A percentile compares a stretch with the other conserved stretches of the same genome.
Conservation (phyloP, 2,888 invertebrate genomes). For the Malthinus flaveolus region DNA sequence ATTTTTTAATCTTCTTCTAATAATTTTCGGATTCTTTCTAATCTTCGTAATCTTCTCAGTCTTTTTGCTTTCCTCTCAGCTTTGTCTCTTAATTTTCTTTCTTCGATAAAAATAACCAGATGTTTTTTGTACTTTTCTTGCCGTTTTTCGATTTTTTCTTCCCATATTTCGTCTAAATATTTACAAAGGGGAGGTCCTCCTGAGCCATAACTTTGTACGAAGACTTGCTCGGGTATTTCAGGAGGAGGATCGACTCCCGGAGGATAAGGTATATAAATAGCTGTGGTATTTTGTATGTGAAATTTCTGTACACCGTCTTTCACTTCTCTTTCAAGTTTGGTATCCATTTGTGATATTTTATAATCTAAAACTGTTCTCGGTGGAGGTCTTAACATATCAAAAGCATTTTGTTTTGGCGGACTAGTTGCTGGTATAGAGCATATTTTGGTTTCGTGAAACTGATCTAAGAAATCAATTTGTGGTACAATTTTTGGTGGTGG, state of each 20-base stretch:
- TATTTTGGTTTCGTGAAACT: neutral
- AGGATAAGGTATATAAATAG: constrained; percentile 40
- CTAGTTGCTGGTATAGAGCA: no score
- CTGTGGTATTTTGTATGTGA: constrained; percentile 38
- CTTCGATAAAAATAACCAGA: neutral
- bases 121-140: constrained; percentile 20
- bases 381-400: constrained; percentile 34
- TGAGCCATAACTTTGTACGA: no score
- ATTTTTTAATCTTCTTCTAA: no score
- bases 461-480: neutral
- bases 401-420: constrained; percentile 26
- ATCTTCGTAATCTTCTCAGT: no score
- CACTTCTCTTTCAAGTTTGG: constrained; percentile 31
- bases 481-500: neutral
- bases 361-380: constrained; percentile 39
- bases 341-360: constrained; percentile 42
- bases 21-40: no score
- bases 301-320: constrained; percentile 37
- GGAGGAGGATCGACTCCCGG: constrained; percentile 15
- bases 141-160: constrained; percentile 28
- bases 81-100: neutral
- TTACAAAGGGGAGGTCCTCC: constrained; percentile 42
- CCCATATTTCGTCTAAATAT: constrained; percentile 43
- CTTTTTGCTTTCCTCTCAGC: no score
- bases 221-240: constrained; percentile 5